Evolutionary conservation across 2,113 vertebrate genomes (phyloP), one percentile per base, ranked within the genome.

Genomic region (Ranitomeya imitator): DNA sequence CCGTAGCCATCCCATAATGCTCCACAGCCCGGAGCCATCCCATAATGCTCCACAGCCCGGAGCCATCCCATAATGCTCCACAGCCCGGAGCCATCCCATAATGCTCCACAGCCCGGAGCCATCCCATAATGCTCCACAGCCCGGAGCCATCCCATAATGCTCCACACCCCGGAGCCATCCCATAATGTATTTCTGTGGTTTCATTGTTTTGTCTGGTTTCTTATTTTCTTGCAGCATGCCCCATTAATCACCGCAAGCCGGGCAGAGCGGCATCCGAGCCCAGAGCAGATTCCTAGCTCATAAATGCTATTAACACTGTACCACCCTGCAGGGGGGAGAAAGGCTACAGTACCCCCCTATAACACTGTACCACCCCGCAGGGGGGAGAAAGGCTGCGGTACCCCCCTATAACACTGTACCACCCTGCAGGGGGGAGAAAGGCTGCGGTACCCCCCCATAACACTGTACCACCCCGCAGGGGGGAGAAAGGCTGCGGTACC

Each of bases 281-380:
- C 57, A 90, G 89, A 87, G 90, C 88, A 91, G 88, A 90, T 92
- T 91, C 65, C 78, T 86, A 90, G 54, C 85, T 77, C 86, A 54
- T 90, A 89, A 85, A 59, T 86, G 84, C 26, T 1, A 31, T 31
- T 31, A 85, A 55, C 65, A 55, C 13, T 19, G 26, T 1, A 31
- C 1, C 26, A 31, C 26, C 26, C 26, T 31, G 26, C 26, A 31
- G 26, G 26, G 26, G 2, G 26, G 26, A 31, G 26, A 31, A 31
- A 31, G 26, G 26, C 26, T 31, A 2, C 26, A 2, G 26, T 31
- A 31, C 26, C 26, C 26, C 26, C 26, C 26, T 31, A 31, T 31
- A 31, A 31, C 26, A 31, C 26, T 31, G 1, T 31, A 31, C 26
- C 2, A 31, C 26, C 26, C 26, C 2, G 26, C 26, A 31, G 26